Percentiles rank a stretch among this genome's conserved stretches.
Conservation (phyloP, 2,888 invertebrate genomes). For the Argynnis bischoffii region DNA sequence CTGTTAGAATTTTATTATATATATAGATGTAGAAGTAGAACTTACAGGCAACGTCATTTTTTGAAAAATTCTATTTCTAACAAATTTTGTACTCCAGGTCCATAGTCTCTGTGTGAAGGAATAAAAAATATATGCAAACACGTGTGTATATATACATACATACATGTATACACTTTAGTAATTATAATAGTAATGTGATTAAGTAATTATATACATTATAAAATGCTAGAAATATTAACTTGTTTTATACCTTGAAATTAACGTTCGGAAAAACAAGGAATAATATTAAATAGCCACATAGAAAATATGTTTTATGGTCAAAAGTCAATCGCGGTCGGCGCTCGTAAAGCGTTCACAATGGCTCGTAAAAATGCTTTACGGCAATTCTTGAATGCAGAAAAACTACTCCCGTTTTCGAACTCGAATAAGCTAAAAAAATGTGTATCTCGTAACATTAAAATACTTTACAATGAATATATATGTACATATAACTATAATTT, state of each 20-base stretch:
- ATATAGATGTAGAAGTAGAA: too few relatives aligned
- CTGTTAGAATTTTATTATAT: too few relatives aligned
- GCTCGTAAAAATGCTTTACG: slow-evolving; percentile 71
- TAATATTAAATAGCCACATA: slow-evolving; percentile 56
- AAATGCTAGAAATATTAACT: not conserved
- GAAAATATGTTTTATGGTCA: slow-evolving; percentile 72
- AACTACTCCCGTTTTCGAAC: slow-evolving; percentile 35
- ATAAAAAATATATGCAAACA: too few relatives aligned
- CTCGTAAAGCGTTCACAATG: slow-evolving; percentile 70
- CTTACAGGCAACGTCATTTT: too few relatives aligned
- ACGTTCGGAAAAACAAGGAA: slow-evolving; percentile 30
- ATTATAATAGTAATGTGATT: not conserved
- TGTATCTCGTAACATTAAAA: not conserved
- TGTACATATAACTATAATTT: too few relatives aligned
- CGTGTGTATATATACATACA: too few relatives aligned
- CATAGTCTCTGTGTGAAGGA: too few relatives aligned
- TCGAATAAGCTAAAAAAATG: slow-evolving; percentile 23
- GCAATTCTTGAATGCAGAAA: slow-evolving; percentile 48
- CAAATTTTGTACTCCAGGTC: too few relatives aligned
- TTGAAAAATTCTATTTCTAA: too few relatives aligned
- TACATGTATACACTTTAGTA: too few relatives aligned
- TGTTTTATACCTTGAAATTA: slow-evolving; percentile 26
- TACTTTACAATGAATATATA: not conserved
- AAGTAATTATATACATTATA: not conserved
- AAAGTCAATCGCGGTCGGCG: slow-evolving; percentile 68